A percentile compares a stretch with the other conserved stretches of the same genome.
phyloP scores from a whole-genome alignment of 2,888 invertebrate genomes.

The Creontiades dilutus region DNA sequence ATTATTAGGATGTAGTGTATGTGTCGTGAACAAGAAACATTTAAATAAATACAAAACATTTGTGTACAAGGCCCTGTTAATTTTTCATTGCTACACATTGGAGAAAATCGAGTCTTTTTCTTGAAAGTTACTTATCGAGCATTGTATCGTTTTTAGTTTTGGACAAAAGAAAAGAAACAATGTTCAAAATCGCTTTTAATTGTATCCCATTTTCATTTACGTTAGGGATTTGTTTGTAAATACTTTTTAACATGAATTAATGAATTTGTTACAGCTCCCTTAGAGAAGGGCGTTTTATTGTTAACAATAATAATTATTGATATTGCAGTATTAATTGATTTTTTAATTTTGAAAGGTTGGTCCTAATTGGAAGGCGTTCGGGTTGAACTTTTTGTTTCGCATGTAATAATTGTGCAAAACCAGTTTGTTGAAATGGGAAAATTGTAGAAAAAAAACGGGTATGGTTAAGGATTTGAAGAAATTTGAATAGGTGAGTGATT shows the following conservation, averaged over 20 bases:
- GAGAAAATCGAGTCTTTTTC: neutral
- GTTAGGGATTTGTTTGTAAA: neutral
- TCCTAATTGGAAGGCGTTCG: neutral
- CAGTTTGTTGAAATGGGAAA: neutral
- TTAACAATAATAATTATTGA: neutral
- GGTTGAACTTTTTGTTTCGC: neutral
- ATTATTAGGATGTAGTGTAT: slow-evolving; percentile 52
- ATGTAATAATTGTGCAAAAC: neutral
- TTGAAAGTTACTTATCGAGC: neutral
- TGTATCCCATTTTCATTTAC: neutral
- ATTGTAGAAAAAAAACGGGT: neutral
- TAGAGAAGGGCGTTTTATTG: neutral
- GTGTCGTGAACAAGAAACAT: slow-evolving; percentile 33
- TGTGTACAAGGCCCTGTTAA: slow-evolving; percentile 34
- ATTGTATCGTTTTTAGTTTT: slow-evolving; percentile 6
- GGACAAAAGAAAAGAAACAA: neutral
- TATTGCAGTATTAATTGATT: slow-evolving; percentile 6
- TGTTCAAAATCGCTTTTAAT: neutral
- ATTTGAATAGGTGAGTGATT: neutral
- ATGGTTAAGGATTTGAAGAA: slow-evolving; percentile 4
- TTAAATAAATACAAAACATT: neutral
- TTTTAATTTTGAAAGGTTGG: neutral
- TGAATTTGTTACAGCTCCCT: neutral
- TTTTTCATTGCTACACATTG: neutral
- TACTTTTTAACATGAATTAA: neutral